Evolutionary conservation across 2,113 vertebrate species (phyloP).

Genomic region (Arizona elegans): DNA sequence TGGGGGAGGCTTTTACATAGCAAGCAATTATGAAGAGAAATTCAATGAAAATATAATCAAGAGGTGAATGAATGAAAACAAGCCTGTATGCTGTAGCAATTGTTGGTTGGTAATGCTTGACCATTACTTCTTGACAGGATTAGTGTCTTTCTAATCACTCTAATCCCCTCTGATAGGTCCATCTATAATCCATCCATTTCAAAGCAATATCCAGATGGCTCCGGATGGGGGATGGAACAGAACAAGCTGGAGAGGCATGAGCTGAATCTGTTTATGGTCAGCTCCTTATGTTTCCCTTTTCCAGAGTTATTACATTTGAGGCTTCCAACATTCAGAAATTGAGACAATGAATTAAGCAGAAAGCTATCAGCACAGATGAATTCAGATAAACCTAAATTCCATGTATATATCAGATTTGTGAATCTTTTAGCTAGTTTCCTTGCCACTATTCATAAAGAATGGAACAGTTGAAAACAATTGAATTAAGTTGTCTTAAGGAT

Average conservation of each 20-base stretch:
- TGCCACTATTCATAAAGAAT: not conserved
- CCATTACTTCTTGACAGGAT: conserved; percentile 67
- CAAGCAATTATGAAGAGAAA: conserved; percentile 56
- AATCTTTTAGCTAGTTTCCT: not conserved
- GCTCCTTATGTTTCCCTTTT: conserved; percentile 45
- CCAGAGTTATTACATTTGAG: conserved; percentile 23
- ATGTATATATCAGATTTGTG: not conserved
- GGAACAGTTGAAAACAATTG: not conserved
- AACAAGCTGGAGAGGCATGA: conserved; percentile 42
- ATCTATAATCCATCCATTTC: conserved; percentile 68
- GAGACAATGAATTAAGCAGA: conserved; percentile 4
- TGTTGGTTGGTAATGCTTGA: conserved; percentile 65
- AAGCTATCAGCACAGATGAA: not conserved
- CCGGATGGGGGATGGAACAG: conserved; percentile 50
- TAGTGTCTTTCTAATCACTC: conserved; percentile 68
- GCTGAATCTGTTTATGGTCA: conserved; percentile 49
- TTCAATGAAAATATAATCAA: conserved; percentile 46
- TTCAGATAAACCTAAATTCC: not conserved
- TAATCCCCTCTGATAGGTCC: conserved; percentile 71
- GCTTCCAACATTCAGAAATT: conserved; percentile 24
- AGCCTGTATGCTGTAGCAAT: conserved; percentile 57
- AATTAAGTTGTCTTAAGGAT: not conserved
- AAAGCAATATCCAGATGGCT: conserved; percentile 67
- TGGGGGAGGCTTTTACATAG: conserved; percentile 35
- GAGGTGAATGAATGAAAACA: conserved; percentile 52